Conservation (phyloP, 2,888 invertebrate genomes). For the Auanema freiburgensis region DNA sequence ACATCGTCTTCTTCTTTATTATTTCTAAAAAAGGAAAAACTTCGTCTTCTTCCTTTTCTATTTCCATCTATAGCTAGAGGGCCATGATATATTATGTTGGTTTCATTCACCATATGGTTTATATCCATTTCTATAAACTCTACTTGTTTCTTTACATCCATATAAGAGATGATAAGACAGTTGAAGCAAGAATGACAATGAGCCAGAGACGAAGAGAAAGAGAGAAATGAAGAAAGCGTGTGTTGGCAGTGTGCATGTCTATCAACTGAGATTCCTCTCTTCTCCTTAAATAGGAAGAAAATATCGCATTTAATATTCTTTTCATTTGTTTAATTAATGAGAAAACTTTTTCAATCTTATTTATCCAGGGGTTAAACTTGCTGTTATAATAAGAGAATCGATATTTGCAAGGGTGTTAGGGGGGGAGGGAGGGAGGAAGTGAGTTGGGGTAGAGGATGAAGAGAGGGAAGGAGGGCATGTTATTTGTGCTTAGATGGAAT, state of each 20-base stretch:
- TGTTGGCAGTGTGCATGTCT: too few relatives aligned
- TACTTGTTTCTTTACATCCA: background rate
- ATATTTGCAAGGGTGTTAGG: background rate
- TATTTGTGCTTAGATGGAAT: too few relatives aligned
- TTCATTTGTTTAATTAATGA: too few relatives aligned
- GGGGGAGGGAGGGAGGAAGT: constrained; percentile 9
- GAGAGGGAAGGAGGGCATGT: constrained; percentile 9
- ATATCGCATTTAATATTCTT: too few relatives aligned
- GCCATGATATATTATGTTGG: too few relatives aligned
- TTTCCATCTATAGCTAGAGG: constrained; percentile 5
- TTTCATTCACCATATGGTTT: too few relatives aligned
- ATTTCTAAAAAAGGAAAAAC: constrained; percentile 1
- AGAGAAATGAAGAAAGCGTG: constrained; percentile 12
- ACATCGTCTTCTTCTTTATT: constrained; percentile 13
- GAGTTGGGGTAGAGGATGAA: constrained; percentile 16
- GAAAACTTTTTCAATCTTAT: too few relatives aligned
- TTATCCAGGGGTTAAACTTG: too few relatives aligned
- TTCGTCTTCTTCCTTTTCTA: constrained; percentile 7
- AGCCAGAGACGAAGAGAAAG: constrained; percentile 10
- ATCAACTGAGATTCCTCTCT: too few relatives aligned
- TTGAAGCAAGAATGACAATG: constrained; percentile 11
- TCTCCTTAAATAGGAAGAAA: too few relatives aligned
- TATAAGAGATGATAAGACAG: constrained; percentile 14
- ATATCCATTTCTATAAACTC: too few relatives aligned
- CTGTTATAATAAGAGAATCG: too few relatives aligned